Conservation (phyloP, 1,140 invertebrate genomes). For the Battus philenor region DNA sequence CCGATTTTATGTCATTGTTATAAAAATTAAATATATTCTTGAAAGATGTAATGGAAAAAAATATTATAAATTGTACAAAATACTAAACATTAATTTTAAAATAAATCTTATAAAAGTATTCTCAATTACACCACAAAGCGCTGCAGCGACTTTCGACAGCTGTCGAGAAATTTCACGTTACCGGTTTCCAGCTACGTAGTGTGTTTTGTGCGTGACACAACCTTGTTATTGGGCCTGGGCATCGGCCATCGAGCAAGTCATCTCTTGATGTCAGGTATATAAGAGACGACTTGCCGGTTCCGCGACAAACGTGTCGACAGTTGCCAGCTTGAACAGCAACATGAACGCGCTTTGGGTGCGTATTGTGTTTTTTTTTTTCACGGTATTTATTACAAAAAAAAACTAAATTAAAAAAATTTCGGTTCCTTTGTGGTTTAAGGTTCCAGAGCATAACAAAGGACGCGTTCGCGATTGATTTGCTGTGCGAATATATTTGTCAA, state of each 20-base stretch:
- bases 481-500: neutral
- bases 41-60: no score
- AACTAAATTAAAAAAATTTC: no score
- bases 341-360: slow-evolving; percentile 36
- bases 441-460: no score
- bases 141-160: neutral
- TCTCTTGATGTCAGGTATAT: slow-evolving; percentile 25
- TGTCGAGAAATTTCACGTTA: slow-evolving; percentile 10
- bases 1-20: no score
- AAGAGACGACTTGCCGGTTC: slow-evolving; percentile 22
- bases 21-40: no score
- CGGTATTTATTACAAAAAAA: no score
- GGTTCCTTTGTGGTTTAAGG: no score
- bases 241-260: slow-evolving; percentile 1
- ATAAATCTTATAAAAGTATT: no score
- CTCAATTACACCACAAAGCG: slow-evolving; percentile 1
- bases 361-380: slow-evolving; percentile 23
- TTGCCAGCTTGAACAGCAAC: slow-evolving; percentile 19
- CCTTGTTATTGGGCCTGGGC: slow-evolving; percentile 4
- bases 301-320: slow-evolving; percentile 36
- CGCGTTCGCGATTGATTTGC: slow-evolving; percentile 8
- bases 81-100: no score
- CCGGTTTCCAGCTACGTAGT: slow-evolving; percentile 1
- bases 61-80: no score
- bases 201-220: slow-evolving; percentile 4